Conservation (phyloP, 2,888 invertebrate species). For the Plemyria rubiginata region DNA sequence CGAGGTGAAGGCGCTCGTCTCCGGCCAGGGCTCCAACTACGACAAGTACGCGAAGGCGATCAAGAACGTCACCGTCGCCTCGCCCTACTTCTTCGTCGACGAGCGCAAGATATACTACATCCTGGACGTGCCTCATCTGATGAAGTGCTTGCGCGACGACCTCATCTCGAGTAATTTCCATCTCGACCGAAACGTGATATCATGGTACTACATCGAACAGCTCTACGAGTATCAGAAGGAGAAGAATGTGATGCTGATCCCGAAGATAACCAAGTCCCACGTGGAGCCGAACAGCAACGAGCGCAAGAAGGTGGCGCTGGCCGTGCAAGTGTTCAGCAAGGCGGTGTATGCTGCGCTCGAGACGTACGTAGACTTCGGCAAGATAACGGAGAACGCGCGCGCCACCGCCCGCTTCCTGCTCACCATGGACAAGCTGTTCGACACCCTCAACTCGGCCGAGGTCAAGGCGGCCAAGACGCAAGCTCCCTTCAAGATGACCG, state of each 20-base stretch:
- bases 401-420: constrained; percentile 42
- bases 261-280: constrained; percentile 43
- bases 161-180: constrained; percentile 44
- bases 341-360: constrained; percentile 43
- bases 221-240: constrained; percentile 40
- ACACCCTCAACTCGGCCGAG: constrained; percentile 41
- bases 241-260: constrained; percentile 39
- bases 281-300: constrained; percentile 42
- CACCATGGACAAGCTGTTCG: constrained; percentile 42
- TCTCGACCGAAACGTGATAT: constrained; percentile 32
- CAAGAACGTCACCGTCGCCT: constrained; percentile 28
- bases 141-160: constrained; percentile 31
- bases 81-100: constrained; percentile 38
- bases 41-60: constrained; percentile 33
- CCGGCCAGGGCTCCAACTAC: constrained; percentile 32
- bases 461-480: constrained; percentile 23
- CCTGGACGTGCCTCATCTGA: constrained; percentile 37
- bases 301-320: constrained; percentile 38
- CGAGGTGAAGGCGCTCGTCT: constrained; percentile 29
- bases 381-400: constrained; percentile 34
- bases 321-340: constrained; percentile 43
- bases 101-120: constrained; percentile 38
- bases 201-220: constrained; percentile 34
- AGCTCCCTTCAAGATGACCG: constrained; percentile 42
- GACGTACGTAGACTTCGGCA: constrained; percentile 39